Evolutionary conservation across 2,113 vertebrate genomes (phyloP).

Genomic region (Phainopepla nitens): DNA sequence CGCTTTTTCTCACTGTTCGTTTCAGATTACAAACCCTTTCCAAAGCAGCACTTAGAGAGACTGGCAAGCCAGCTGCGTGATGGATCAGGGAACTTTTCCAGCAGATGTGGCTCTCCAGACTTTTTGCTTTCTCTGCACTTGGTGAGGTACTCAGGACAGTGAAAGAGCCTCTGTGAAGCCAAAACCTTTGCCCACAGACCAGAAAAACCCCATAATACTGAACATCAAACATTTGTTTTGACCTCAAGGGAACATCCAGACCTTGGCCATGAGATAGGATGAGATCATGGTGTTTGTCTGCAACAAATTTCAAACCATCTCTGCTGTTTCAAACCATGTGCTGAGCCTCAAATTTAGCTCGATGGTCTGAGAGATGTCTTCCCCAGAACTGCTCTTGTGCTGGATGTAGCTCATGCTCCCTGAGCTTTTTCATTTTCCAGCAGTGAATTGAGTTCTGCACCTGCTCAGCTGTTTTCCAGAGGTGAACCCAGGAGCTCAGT

Average conservation of each 20-base stretch:
- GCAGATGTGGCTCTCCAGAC: neutral
- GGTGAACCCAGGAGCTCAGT: neutral
- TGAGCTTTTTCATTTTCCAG: neutral
- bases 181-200: neutral
- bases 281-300: neutral
- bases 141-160: neutral
- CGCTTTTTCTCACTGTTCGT: neutral
- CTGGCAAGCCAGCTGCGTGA: neutral
- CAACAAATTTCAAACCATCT: neutral
- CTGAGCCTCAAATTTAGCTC: neutral
- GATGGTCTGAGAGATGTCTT: neutral
- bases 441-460: neutral
- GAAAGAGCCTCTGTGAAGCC: neutral
- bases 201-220: neutral
- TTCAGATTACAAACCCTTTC: neutral
- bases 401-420: neutral
- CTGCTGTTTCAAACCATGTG: fast-evolving
- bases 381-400: fast-evolving
- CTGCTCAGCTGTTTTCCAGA: neutral
- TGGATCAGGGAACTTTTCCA: neutral
- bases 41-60: neutral
- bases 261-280: neutral
- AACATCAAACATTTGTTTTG: neutral
- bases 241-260: neutral
- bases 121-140: neutral